A percentile compares a stretch with the other conserved stretches of the same genome.
Evolutionary conservation across 2,888 invertebrate species (phyloP).

Genomic region (Sepiola atlantica): DNA sequence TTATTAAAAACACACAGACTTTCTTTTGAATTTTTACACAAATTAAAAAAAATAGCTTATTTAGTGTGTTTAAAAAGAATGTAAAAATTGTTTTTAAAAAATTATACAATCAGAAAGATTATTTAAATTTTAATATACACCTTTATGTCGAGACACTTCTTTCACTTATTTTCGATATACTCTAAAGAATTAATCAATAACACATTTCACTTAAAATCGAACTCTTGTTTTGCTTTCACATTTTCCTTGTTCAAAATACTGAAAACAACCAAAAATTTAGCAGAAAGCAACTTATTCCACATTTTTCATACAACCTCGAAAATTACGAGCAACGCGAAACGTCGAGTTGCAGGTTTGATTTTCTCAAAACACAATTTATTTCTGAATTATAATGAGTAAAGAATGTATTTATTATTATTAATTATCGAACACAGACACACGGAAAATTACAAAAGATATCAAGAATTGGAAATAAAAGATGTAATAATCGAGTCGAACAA

Average conservation of each 20-base stretch:
- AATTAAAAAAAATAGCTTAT: no score
- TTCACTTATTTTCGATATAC: neutral
- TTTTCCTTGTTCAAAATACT: neutral
- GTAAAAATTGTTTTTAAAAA: no score
- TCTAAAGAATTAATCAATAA: neutral
- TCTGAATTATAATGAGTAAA: neutral
- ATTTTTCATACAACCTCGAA: neutral
- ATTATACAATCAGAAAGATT: neutral
- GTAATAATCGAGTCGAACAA: neutral
- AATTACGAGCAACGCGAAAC: neutral
- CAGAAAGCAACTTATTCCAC: neutral
- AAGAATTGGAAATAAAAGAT: neutral
- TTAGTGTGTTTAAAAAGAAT: no score
- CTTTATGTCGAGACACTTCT: neutral
- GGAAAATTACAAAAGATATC: neutral
- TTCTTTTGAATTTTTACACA: no score
- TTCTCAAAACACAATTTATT: neutral
- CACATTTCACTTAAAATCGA: neutral
- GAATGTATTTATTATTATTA: neutral
- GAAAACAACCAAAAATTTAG: neutral
- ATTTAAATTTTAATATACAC: neutral
- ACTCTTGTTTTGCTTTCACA: neutral
- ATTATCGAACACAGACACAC: neutral
- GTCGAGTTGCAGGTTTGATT: neutral
- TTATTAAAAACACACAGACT: no score